Evolutionary conservation across 2,888 invertebrate species (phyloP).

Genomic region (Acrobasis consociella): DNA sequence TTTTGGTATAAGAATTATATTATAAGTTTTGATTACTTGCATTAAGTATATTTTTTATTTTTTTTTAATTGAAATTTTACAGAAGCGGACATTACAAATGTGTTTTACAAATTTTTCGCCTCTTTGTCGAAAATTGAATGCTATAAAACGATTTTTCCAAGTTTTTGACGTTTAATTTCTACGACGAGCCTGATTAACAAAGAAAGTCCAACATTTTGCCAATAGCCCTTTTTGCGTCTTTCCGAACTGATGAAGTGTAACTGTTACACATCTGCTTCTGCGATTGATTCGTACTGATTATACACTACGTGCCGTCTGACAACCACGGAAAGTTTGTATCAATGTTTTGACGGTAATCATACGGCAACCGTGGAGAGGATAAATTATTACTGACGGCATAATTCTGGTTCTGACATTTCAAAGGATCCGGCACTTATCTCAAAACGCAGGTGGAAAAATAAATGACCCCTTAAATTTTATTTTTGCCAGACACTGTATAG

Average conservation of each 20-base stretch:
- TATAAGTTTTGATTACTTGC: too few species aligned
- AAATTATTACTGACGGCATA: conserved; percentile 64
- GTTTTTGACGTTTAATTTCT: conserved; percentile 61
- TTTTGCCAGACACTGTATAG: conserved; percentile 10
- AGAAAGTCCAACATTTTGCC: conserved; percentile 44
- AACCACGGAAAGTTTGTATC: conserved; percentile 61
- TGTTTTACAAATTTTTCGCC: too few species aligned
- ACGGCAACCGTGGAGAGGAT: conserved; percentile 58
- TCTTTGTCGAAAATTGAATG: conserved; percentile 42
- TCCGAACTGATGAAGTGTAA: conserved; percentile 62
- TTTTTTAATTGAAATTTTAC: too few species aligned
- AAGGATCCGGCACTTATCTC: conserved; percentile 27
- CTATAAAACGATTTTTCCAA: too few species aligned
- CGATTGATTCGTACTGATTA: conserved; percentile 59
- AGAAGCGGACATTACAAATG: too few species aligned
- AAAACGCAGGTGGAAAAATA: conserved; percentile 21
- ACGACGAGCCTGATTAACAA: conserved; percentile 63
- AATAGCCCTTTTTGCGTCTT: background rate
- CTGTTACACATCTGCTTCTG: conserved; percentile 73
- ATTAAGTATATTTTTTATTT: too few species aligned
- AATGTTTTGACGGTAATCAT: conserved; percentile 69
- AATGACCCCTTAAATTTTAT: conserved; percentile 17
- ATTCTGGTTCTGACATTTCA: conserved; percentile 53
- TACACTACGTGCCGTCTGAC: conserved; percentile 62
- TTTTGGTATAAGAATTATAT: too few species aligned